Conservation (phyloP, 2,113 vertebrate genomes). For the Rhinopomastus cyanomelas region DNA sequence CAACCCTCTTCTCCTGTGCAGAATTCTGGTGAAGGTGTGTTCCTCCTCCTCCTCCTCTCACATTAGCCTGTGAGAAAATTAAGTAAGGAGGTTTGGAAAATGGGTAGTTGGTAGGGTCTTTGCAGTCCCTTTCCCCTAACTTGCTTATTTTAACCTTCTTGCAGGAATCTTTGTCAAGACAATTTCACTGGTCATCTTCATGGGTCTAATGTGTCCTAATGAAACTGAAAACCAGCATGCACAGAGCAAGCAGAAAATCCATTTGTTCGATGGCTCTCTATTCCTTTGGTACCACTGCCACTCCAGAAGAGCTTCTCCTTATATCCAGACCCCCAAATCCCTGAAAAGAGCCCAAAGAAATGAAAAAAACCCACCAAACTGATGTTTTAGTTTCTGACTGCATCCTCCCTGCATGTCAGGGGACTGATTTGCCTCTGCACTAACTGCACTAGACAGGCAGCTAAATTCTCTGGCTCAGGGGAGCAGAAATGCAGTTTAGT, state of each 20-base stretch:
- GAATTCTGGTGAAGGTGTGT: slow-evolving; percentile 28
- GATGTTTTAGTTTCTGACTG: background rate
- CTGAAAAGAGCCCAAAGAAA: background rate
- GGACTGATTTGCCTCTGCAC: background rate
- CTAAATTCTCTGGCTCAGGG: background rate
- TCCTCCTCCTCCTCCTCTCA: slow-evolving; percentile 27
- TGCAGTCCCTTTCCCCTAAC: background rate
- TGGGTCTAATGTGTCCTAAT: background rate
- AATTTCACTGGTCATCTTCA: background rate
- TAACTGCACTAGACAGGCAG: background rate
- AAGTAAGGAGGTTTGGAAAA: background rate
- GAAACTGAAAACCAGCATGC: background rate
- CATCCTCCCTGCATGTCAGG: background rate
- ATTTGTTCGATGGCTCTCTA: background rate
- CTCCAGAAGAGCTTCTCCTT: background rate
- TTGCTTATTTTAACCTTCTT: background rate
- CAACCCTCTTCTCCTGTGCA: slow-evolving; percentile 10
- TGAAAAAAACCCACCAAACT: no score
- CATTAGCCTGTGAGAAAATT: slow-evolving; percentile 17
- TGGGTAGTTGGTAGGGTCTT: slow-evolving; percentile 10
- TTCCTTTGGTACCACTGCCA: background rate
- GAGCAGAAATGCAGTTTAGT: background rate
- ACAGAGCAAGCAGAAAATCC: background rate
- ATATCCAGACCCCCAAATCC: background rate
- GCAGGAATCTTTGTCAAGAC: slow-evolving; percentile 2